Base-by-base conservation (phyloP, 2,797 vertebrate genomes). In the Amblyraja radiata region DNA sequence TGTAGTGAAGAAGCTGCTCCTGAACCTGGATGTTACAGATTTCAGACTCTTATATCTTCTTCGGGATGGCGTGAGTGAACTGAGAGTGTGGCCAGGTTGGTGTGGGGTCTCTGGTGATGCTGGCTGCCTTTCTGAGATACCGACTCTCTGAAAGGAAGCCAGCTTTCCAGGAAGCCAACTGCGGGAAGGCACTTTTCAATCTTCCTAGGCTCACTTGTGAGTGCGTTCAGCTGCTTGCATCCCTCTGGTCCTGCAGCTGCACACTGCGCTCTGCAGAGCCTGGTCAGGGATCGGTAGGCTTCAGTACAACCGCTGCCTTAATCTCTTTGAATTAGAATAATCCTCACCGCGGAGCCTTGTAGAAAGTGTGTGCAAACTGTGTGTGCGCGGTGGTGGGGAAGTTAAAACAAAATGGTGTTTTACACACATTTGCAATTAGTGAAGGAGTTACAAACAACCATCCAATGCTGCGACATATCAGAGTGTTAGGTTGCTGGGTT, bases 241-340 rank as follows among this genome's bases (percentile, higher is more conserved):
- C 9, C 65, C 84, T 36, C 16, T 88, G 84, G n/a, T 28, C 61
- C 21, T 13, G 11, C 61, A 32, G 63, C 16, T 88, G 84, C 7
- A 10, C 65, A 68, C 4, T 10, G 63, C 61, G 36, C 7, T 36
- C 63, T n/a, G 65, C 63, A 36, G 84, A 68, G 16, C 18, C 84
- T 21, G 63, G 61, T 32, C 7, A 16, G 9, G 65, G 63, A 68
- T n/a, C 68, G 63, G 61, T 88, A 36, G 71, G 32, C 16, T 65
- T 28, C 61, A 65, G 28, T 65, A 25, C 16, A 36, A 88, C 63
- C 21, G n/a, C 84, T 88, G n/a, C 7, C 63, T 88, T 88, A 36
- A 88, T 88, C 84, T 46, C 71, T 92, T 92, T 92, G 68, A 74
- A 76, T 73, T 91, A 46, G 68, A 92, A 92, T 74, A 74, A 76